phyloP scores from a whole-genome alignment of 2,888 invertebrate genomes.

The Chouioia cunea region DNA sequence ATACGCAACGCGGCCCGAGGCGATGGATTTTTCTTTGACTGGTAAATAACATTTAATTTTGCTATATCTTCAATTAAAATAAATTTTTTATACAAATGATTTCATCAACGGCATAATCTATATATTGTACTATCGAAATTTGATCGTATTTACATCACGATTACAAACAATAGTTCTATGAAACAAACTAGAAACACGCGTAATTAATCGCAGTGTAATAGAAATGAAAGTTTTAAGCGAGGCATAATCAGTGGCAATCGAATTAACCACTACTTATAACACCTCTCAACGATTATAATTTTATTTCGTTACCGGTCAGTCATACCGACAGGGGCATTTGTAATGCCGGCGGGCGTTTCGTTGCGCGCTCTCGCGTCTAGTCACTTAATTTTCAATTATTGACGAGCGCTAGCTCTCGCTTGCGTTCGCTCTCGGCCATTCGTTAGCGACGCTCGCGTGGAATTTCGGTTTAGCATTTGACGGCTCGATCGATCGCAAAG shows the following conservation, averaged over 20 bases:
- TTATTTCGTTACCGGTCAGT: constrained; percentile 18
- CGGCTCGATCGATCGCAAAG: constrained; percentile 49
- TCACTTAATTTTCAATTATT: constrained; percentile 56
- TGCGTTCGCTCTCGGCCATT: constrained; percentile 47
- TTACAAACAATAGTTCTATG: too few relatives aligned
- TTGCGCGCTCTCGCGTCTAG: constrained; percentile 47
- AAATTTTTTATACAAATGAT: too few relatives aligned
- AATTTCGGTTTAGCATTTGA: constrained; percentile 54
- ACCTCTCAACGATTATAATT: constrained; percentile 34
- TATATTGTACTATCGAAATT: too few relatives aligned
- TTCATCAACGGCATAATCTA: too few relatives aligned
- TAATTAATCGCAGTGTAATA: not conserved
- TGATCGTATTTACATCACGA: too few relatives aligned
- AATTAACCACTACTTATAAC: constrained; percentile 18
- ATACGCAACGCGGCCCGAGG: constrained; percentile 46
- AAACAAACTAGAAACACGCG: too few relatives aligned
- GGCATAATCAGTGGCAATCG: not conserved
- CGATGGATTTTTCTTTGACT: constrained; percentile 38
- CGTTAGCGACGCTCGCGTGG: constrained; percentile 53
- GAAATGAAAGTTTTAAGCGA: too few relatives aligned
- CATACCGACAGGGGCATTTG: constrained; percentile 3
- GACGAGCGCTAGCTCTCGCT: constrained; percentile 48
- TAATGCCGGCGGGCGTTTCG: constrained; percentile 45
- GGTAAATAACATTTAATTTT: constrained; percentile 26
- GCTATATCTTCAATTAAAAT: too few relatives aligned